These are phyloP conservation scores for Sebastes iracundus DNA, from an alignment of 2,797 vertebrate genomes.

Conservation along the genomic window DNA sequence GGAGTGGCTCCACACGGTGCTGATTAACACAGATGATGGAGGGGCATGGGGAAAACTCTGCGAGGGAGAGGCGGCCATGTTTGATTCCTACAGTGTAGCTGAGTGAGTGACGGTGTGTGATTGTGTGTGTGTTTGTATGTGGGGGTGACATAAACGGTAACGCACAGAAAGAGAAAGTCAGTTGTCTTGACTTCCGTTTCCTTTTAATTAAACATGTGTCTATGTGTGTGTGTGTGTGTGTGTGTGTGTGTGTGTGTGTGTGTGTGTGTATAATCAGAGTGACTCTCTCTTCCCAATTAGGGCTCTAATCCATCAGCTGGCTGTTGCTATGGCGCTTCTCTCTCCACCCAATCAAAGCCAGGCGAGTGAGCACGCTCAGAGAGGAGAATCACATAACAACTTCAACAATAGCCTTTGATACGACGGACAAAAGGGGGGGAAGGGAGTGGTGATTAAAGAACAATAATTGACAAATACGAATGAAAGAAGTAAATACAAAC, in stretches of 20 bases:
- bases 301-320: slow-evolving; percentile 75
- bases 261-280: slow-evolving; percentile 55
- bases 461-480: background rate
- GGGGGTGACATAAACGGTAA: slow-evolving; percentile 1
- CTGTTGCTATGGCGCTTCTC: slow-evolving; percentile 71
- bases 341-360: slow-evolving; percentile 50
- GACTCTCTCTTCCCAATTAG: slow-evolving; percentile 72
- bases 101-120: slow-evolving; percentile 29
- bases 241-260: background rate
- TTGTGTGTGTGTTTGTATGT: background rate
- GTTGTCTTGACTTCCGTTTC: slow-evolving; percentile 37
- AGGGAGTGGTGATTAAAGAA: background rate
- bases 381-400: slow-evolving; percentile 30
- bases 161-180: slow-evolving; percentile 36
- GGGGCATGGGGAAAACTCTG: slow-evolving; percentile 55
- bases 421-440: background rate
- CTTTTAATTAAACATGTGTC: slow-evolving; percentile 58
- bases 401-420: slow-evolving; percentile 13
- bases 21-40: slow-evolving; percentile 73
- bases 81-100: slow-evolving; percentile 34
- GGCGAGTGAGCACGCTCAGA: slow-evolving; percentile 44
- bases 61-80: slow-evolving; percentile 44
- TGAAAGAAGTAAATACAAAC: background rate
- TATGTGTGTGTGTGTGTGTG: background rate
- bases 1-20: slow-evolving; percentile 75